These are phyloP conservation scores for Anthoscopus minutus DNA, from an alignment of 2,113 vertebrate species.

Conservation along the genomic window DNA sequence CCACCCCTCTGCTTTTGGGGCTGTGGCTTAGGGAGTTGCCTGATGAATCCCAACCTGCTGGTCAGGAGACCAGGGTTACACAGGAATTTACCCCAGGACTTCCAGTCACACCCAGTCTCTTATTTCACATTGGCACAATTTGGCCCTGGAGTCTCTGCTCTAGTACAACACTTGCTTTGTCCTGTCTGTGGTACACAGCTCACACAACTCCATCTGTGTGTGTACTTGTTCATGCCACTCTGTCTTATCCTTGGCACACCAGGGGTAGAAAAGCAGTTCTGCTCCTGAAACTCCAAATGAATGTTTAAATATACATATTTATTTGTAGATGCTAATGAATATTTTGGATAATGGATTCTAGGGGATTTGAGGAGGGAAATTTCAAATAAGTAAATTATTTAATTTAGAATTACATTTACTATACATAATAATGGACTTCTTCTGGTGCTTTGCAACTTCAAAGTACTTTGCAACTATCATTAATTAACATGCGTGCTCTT, in stretches of 20 bases:
- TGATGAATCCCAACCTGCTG: background rate
- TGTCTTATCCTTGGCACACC: background rate
- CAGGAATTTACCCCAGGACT: background rate
- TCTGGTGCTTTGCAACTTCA: slow-evolving; percentile 36
- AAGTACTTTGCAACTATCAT: slow-evolving; percentile 45
- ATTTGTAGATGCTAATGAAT: background rate
- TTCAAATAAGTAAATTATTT: slow-evolving; percentile 21
- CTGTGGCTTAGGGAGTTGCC: background rate
- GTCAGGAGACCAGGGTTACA: background rate
- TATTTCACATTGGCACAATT: background rate
- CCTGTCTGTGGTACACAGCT: background rate
- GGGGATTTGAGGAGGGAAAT: background rate
- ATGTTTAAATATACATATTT: background rate
- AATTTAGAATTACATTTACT: background rate
- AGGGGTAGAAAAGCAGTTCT: background rate
- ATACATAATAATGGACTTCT: slow-evolving; percentile 23
- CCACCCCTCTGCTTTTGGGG: background rate
- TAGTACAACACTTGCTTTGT: background rate
- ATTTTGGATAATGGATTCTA: background rate
- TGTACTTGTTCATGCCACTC: background rate
- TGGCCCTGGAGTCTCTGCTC: background rate
- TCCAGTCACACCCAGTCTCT: background rate
- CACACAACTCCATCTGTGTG: background rate
- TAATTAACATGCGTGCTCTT: slow-evolving; percentile 42
- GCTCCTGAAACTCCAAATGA: background rate